Base-by-base conservation (phyloP, 2,888 invertebrate genomes). In the Sphinx pinastri region DNA sequence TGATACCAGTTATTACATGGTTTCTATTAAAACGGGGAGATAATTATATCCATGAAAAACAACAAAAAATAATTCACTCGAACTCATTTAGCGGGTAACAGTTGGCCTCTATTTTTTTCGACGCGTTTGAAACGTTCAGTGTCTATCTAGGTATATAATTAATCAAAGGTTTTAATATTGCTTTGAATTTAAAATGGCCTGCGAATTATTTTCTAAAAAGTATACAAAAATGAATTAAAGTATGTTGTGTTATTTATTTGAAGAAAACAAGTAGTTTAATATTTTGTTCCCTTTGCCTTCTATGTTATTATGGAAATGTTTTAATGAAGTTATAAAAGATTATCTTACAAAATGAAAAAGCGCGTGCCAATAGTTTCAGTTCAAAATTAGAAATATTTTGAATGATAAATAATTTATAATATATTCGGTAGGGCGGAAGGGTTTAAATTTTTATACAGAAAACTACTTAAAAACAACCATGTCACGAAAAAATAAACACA, bases 211-310 rank as follows among this genome's bases (percentile, higher is more conserved):
- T n/a, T n/a, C n/a, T n/a, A n/a, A n/a, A n/a, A n/a, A n/a, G n/a
- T n/a, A n/a, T n/a, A 13, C 51, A 51, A 51, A 2, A 38, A 38
- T 38, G 38, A 38, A 38, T 38, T 38, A 38, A 16, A 1, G 6
- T n/a, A 54, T 10, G 16, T n/a, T n/a, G n/a, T n/a, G n/a, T 25
- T 25, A 25, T 19, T 8, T 10, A 19, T 19, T 2, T 19, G 11
- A 4, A 54, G 8, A 16, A 54, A n/a, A 54, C n/a, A 54, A 25
- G 25, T 25, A 25, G 25, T 25, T 25, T 16, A 11, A 13, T 13
- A 31, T 19, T n/a, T 49, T 13, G 10, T 63, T 7, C 63, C 49
- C 63, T 49, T 49, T 63, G 63, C 63, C 63, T 63, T 47, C 12
- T 16, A 10, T 47, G 11, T 49, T 14, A 49, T 19, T 12, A 49